These are phyloP conservation scores for Gerris lacustris DNA, from an alignment of 2,888 invertebrate species.

Conservation along the genomic window DNA sequence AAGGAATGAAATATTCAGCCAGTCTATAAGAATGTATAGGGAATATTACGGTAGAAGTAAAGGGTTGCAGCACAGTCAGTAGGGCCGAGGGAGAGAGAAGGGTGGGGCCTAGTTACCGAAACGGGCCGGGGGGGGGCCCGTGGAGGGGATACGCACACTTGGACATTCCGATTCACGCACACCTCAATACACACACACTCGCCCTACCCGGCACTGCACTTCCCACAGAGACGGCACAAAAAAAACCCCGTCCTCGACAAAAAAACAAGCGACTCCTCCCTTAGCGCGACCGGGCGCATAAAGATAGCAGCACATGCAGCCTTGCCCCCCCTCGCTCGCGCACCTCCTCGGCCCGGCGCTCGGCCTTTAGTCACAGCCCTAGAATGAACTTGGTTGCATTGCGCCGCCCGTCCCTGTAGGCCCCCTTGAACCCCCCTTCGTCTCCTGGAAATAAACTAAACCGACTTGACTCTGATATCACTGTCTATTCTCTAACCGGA, in stretches of 20 bases:
- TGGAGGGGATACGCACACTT: background rate
- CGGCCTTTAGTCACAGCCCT: background rate
- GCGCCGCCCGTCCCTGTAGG: background rate
- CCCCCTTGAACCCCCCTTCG: too few relatives aligned
- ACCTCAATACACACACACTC: background rate
- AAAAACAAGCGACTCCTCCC: background rate
- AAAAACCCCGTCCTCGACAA: background rate
- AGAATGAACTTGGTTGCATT: background rate
- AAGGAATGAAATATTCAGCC: too few relatives aligned
- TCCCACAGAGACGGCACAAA: constrained; percentile 3
- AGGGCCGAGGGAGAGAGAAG: background rate
- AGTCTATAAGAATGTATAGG: background rate
- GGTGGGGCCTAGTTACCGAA: background rate
- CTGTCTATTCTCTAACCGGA: too few relatives aligned
- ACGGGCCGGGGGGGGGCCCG: background rate
- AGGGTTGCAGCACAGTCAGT: background rate
- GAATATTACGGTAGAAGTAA: background rate
- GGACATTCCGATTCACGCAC: too few relatives aligned
- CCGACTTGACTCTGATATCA: too few relatives aligned
- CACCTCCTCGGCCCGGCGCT: background rate
- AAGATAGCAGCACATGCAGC: constrained; percentile 3
- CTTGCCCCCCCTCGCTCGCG: background rate
- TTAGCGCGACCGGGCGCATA: background rate
- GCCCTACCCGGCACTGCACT: background rate
- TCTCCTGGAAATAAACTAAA: too few relatives aligned